These are phyloP conservation scores for Neomorphus geoffroyi DNA, from an alignment of 2,797 vertebrate species.

Conservation along the genomic window DNA sequence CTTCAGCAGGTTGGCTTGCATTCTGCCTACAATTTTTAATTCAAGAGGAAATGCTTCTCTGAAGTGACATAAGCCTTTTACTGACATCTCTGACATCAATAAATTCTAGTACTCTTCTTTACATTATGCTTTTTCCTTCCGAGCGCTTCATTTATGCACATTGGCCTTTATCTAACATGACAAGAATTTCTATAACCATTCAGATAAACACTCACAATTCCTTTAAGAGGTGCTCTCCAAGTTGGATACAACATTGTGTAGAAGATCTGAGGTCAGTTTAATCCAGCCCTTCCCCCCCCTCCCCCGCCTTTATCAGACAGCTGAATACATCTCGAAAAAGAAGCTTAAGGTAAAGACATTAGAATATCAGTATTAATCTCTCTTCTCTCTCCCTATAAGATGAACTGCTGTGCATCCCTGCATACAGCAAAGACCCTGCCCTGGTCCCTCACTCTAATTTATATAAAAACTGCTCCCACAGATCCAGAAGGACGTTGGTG, in stretches of 20 bases:
- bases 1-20: not conserved
- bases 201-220: not conserved
- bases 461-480: not conserved
- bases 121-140: not conserved
- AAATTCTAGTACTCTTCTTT: not conserved
- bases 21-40: not conserved
- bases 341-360: not conserved
- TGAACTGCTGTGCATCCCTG: not conserved
- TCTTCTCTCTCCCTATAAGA: not conserved
- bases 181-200: not conserved
- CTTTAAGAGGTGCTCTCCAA: not conserved
- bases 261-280: not conserved
- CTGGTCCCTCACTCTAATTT: not conserved
- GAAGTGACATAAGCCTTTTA: not conserved
- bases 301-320: not conserved
- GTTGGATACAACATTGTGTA: not conserved
- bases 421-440: not conserved
- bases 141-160: not conserved
- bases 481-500: fast-evolving
- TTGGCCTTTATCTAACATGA: not conserved
- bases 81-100: not conserved
- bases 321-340: not conserved
- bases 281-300: not conserved
- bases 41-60: not conserved
- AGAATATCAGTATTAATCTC: fast-evolving